phyloP scores from a whole-genome alignment of 1,140 invertebrate genomes.

The Anastatus disparis region DNA sequence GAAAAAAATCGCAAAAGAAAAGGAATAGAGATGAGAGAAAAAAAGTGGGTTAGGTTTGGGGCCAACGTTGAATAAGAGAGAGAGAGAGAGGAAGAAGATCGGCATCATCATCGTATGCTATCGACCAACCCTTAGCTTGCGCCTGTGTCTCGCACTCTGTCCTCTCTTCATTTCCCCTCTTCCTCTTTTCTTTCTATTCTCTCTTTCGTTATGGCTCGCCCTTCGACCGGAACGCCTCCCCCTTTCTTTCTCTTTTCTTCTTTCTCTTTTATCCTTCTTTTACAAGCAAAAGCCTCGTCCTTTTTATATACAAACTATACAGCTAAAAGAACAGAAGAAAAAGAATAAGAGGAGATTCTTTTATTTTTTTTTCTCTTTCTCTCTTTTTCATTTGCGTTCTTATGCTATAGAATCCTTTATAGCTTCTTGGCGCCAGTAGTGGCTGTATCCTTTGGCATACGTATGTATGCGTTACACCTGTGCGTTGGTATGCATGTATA shows the following conservation, averaged over 20 bases:
- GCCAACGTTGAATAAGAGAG: not conserved
- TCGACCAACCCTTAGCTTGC: slow-evolving; percentile 59
- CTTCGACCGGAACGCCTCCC: slow-evolving; percentile 28
- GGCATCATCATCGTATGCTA: slow-evolving; percentile 40
- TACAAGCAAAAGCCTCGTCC: no score
- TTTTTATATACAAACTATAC: no score
- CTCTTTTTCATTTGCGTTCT: no score
- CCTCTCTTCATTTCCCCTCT: slow-evolving; percentile 23
- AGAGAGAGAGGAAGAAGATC: slow-evolving; percentile 12
- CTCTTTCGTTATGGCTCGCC: not conserved
- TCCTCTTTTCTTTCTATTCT: not conserved
- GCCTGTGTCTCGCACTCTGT: slow-evolving; percentile 19
- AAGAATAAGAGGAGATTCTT: no score
- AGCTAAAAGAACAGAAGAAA: no score
- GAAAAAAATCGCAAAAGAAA: no score
- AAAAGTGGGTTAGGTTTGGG: slow-evolving; percentile 42
- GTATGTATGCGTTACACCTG: no score
- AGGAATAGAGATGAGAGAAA: not conserved
- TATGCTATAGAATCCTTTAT: no score
- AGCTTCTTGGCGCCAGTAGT: no score
- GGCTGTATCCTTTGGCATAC: no score
- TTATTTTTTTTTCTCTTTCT: no score
- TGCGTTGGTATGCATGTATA: no score
- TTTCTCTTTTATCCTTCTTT: not conserved
- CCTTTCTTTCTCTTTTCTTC: not conserved